These are phyloP conservation scores for Mionectes olivaceus DNA, from an alignment of 2,797 vertebrate species.

Conservation along the genomic window DNA sequence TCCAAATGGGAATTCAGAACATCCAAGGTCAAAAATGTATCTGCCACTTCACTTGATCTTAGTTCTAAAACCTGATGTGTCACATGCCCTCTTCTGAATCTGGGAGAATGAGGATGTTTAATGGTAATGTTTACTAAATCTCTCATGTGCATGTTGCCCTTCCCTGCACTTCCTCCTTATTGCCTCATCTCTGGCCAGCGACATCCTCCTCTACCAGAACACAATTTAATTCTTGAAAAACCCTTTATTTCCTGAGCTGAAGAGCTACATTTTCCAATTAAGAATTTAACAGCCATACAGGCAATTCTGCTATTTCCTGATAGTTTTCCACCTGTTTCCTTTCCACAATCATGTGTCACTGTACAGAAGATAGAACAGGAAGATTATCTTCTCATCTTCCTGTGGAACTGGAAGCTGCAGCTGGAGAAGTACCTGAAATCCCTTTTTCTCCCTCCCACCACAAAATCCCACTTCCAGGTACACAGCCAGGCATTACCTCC, in stretches of 20 bases:
- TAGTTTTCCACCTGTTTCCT: not conserved
- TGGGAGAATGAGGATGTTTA: not conserved
- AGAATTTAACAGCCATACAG: not conserved
- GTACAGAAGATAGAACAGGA: not conserved
- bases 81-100: not conserved
- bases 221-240: not conserved
- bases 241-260: not conserved
- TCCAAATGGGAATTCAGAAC: not conserved
- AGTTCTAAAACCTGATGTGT: not conserved
- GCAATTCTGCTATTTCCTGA: not conserved
- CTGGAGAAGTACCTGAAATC: not conserved
- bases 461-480: not conserved
- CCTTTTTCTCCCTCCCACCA: not conserved
- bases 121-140: not conserved
- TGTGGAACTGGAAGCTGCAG: not conserved
- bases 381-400: not conserved
- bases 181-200: not conserved
- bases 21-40: not conserved
- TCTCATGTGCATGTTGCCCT: not conserved
- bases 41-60: not conserved
- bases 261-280: not conserved
- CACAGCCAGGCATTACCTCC: not conserved
- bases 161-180: not conserved
- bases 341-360: not conserved
- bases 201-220: not conserved